phyloP scores from a whole-genome alignment of 2,797 vertebrate species.

The Tachyglossus aculeatus region DNA sequence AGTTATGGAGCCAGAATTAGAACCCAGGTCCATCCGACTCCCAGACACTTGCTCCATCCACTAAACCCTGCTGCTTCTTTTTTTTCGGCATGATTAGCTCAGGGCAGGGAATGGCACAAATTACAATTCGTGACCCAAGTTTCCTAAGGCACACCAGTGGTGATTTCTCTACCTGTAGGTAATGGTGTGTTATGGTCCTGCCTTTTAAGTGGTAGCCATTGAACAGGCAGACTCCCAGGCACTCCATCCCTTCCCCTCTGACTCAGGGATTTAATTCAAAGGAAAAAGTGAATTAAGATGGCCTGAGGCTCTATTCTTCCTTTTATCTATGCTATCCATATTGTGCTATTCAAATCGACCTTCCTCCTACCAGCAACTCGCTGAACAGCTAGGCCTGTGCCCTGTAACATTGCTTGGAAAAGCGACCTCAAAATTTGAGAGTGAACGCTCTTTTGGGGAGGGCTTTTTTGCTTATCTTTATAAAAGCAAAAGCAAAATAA shows the following conservation, averaged over 20 bases:
- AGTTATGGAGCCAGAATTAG: no score
- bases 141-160: not conserved
- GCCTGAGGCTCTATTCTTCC: not conserved
- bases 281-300: slow-evolving; percentile 29
- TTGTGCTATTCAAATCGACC: slow-evolving; percentile 36
- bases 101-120: not conserved
- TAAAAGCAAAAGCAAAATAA: not conserved
- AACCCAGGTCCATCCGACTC: no score
- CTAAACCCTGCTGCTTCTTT: no score
- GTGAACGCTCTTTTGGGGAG: not conserved
- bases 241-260: slow-evolving; percentile 13
- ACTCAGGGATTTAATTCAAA: slow-evolving; percentile 44
- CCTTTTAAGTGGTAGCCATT: slow-evolving; percentile 14
- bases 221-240: not conserved
- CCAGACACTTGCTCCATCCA: no score
- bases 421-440: slow-evolving; percentile 10
- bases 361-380: slow-evolving; percentile 22
- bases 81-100: no score
- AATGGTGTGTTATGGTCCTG: not conserved
- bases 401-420: slow-evolving; percentile 21
- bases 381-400: slow-evolving; percentile 1
- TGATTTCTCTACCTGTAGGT: slow-evolving; percentile 1
- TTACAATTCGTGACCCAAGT: not conserved
- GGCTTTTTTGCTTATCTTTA: no score
- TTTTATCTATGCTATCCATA: slow-evolving; percentile 31